A percentile compares a stretch with the other conserved stretches of the same genome.
Evolutionary conservation across 1,140 invertebrate genomes (phyloP).

Genomic region (Caenorhabditis briggsae): DNA sequence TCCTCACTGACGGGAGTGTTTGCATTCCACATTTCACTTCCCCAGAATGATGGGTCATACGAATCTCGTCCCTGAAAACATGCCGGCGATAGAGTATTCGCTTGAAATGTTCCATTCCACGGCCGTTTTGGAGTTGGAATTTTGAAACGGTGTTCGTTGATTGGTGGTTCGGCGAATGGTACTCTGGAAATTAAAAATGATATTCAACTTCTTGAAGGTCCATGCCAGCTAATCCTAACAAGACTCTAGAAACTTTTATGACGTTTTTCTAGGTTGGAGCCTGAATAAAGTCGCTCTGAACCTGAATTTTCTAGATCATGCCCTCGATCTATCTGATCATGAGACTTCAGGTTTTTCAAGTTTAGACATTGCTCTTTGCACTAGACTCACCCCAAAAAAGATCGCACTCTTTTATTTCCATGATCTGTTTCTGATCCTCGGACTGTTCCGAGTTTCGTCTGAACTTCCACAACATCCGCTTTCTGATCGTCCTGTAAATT

Average conservation of each 20-base stretch:
- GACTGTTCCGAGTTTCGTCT: conserved; percentile 67
- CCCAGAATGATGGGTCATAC: conserved; percentile 77
- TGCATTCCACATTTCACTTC: conserved; percentile 79
- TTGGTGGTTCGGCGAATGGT: conserved; percentile 75
- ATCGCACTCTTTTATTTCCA: conserved; percentile 73
- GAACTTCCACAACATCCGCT: conserved; percentile 64
- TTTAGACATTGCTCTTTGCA: too few relatives aligned
- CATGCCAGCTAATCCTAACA: not conserved
- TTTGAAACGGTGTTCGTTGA: conserved; percentile 72
- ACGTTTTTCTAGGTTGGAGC: too few relatives aligned
- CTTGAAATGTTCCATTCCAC: conserved; percentile 75
- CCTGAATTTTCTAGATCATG: too few relatives aligned
- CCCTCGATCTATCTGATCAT: too few relatives aligned
- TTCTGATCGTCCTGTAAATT: conserved; percentile 22
- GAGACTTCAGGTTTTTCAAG: too few relatives aligned
- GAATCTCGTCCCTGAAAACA: conserved; percentile 73
- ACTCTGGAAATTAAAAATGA: conserved; percentile 65
- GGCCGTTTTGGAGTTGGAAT: conserved; percentile 71
- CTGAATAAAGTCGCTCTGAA: too few relatives aligned
- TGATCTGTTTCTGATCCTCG: conserved; percentile 75
- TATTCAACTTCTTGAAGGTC: not conserved
- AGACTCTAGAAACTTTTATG: too few relatives aligned
- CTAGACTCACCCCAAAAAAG: conserved; percentile 64
- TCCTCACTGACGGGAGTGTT: conserved; percentile 75
- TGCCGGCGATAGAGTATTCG: conserved; percentile 72